A percentile compares a stretch with the other conserved stretches of the same genome.
These are phyloP conservation scores for Eutrigla gurnardus DNA, from an alignment of 2,797 vertebrate species.

Conservation along the genomic window DNA sequence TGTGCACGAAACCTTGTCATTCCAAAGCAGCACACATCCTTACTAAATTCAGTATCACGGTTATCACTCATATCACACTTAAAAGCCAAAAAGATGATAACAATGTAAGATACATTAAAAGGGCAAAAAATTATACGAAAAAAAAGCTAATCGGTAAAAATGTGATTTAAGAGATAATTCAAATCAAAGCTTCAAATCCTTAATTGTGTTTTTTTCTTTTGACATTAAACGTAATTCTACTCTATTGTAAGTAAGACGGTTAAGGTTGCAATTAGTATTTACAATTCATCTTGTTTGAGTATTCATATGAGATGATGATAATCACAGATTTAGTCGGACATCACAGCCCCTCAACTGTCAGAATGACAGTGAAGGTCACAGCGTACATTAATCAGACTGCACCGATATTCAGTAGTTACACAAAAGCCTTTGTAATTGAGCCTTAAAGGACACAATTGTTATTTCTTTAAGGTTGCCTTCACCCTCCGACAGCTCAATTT, in stretches of 20 bases:
- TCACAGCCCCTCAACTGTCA: slow-evolving; percentile 21
- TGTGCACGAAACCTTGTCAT: slow-evolving; percentile 33
- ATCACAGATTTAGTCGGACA: slow-evolving; percentile 45
- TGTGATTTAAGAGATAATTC: not conserved
- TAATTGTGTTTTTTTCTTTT: not conserved
- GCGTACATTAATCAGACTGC: slow-evolving; percentile 53
- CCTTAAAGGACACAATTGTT: slow-evolving; percentile 26
- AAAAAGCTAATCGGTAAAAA: not conserved
- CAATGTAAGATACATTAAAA: not conserved
- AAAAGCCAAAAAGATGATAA: not conserved
- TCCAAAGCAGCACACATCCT: not conserved
- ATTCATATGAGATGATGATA: slow-evolving; percentile 16
- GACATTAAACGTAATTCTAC: slow-evolving; percentile 15
- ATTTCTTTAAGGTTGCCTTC: slow-evolving; percentile 33
- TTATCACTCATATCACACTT: not conserved
- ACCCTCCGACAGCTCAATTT: slow-evolving; percentile 37
- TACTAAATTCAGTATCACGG: not conserved
- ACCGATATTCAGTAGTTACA: slow-evolving; percentile 53
- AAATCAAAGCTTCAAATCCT: too few species aligned
- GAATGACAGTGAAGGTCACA: slow-evolving; percentile 63
- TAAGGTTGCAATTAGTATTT: slow-evolving; percentile 35
- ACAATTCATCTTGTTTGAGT: slow-evolving; percentile 19
- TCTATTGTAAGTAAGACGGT: slow-evolving; percentile 23
- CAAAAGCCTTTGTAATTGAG: slow-evolving; percentile 38
- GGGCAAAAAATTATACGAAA: not conserved